Base-by-base conservation (phyloP, 2,797 vertebrate species). In the Lutra lutra region DNA sequence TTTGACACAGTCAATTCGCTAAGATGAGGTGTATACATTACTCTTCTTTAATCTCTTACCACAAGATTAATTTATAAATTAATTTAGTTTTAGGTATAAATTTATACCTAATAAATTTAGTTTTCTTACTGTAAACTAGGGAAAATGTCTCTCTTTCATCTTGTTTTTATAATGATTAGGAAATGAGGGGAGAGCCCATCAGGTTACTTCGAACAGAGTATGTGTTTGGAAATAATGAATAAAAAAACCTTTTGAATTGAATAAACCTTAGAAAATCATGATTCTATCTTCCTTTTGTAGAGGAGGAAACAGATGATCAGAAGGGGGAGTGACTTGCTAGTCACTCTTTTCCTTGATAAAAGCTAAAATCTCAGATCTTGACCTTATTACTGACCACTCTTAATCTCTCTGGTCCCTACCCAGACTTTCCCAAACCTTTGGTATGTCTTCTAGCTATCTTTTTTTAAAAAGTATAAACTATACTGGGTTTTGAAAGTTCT, bases 231-330 rank as follows among this genome's bases (percentile, higher is more conserved):
- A 97, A 93, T 86, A 66, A 66, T 64, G 29, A 64, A 32, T 32
- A 29, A 29, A 46, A 46, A 29, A 46, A 1, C 72, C 54, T 46
- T 75, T 10, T 72, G 5, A 84, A 60, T 3, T 80, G 29, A 91
- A 89, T 23, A 86, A 80, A 70, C 5, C 35, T 93, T 87, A 75
- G 27, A 94, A 93, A 91, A 90, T 56, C 51, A 46, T n/a, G 68
- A n/a, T 82, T 14, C 27, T 54, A 38, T 40, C 18, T 70, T 64
- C 32, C 46, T 89, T 64, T 82, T 86, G 35, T 32, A 86, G 60
- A 89, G 32, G 14, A 82, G 17, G 32, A 87, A 89, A 82, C 25
- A 66, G 43, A 91, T 68, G 38, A 82, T 64, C 13, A 78, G 86
- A 78, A 66, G 8, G 29, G 25, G 32, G 8, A 54, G 23, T 80